These are phyloP conservation scores for Drosophila peninsularis DNA, from an alignment of 2,888 invertebrate species.

Conservation along the genomic window DNA sequence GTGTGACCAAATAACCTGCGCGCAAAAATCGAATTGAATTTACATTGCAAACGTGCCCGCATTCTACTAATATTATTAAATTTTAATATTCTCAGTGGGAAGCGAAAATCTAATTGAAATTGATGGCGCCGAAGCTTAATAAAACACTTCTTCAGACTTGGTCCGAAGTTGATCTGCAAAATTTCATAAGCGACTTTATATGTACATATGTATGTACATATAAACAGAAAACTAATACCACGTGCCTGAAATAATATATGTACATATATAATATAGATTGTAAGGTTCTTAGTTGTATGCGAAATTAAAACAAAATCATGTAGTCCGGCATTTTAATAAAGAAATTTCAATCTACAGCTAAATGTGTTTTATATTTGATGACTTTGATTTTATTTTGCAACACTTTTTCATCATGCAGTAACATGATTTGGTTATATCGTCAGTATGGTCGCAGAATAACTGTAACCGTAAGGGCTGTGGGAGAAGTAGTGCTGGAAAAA, in stretches of 20 bases:
- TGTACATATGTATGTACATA: background rate
- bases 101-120: background rate
- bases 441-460: conserved; percentile 32
- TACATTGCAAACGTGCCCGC: conserved; percentile 19
- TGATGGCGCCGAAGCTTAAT: background rate
- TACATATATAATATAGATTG: background rate
- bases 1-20: conserved; percentile 34
- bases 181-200: background rate
- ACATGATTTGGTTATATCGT: background rate
- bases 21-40: conserved; percentile 32
- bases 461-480: background rate
- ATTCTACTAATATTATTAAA: conserved; percentile 29
- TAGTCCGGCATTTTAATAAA: conserved; percentile 34
- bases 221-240: background rate
- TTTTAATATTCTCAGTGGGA: conserved; percentile 11
- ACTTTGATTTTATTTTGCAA: conserved; percentile 23
- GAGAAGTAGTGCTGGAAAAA: background rate
- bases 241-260: conserved; percentile 2
- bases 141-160: background rate
- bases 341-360: conserved; percentile 17
- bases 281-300: conserved; percentile 9
- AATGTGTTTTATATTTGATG: conserved; percentile 47
- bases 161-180: background rate
- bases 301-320: background rate
- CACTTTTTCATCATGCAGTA: background rate